Evolutionary conservation across 1,140 invertebrate genomes (phyloP), one percentile per base, ranked within the genome.

Genomic region (Helicoverpa zea): DNA sequence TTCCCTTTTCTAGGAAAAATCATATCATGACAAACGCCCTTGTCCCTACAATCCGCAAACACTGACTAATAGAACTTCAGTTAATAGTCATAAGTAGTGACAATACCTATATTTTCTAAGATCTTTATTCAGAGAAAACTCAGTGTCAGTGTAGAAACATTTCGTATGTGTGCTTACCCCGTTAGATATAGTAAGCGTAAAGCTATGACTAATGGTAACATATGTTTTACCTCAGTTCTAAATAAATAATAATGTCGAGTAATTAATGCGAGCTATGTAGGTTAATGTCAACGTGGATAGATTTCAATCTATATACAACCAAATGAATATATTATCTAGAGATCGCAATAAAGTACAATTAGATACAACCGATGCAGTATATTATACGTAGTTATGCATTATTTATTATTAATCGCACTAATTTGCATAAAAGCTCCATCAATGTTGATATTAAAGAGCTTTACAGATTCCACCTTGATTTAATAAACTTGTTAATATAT

Each of bases 301-400:
- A 76, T 76, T 76, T 49, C 43, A 51, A 52, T 76, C 58, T 51
- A 63, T 63, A 29, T 76, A 12, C 73, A 61, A 23, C 18, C 30
- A 63, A 61, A 73, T 58, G 11, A 73, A 43, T 73, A 43, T 58
- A 58, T 56, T 58, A 43, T 56, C 58, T 58, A 29, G 30, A 56
- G 70, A 73, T 52, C 10, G 14, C 35, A 58, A 56, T 73, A 18
- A 56, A 58, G 29, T 43, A 9, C 52, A 56, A 58, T 73, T 30
- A 58, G 7, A 54, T 58, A 58, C 35, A 18, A 73, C 9, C 12
- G 29, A 54, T 73, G 70, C 29, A 56, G 12, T 56, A 18, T 47
- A 30, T 52, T 54, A n/a, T 68, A 68, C 30, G 23, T 29, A 2
- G 29, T 63, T 35, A 63, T 63, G 29, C 9, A 30, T 63, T 23